A percentile compares a stretch with the other conserved stretches of the same genome.
phyloP scores from a whole-genome alignment of 1,140 invertebrate species.

The Formica exsecta region DNA sequence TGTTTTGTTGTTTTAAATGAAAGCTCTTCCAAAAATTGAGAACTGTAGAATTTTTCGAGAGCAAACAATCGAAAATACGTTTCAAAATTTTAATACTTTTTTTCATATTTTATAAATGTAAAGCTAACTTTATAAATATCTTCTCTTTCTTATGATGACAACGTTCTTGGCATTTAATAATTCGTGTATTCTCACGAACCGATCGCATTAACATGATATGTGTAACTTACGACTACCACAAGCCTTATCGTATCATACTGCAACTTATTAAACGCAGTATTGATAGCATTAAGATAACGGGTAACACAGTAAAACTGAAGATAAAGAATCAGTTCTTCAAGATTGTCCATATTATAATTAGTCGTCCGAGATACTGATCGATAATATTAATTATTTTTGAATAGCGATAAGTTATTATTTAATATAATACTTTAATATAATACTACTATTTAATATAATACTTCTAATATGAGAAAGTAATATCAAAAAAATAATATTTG shows the following conservation, averaged over 20 bases:
- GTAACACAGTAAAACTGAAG: constrained; percentile 15
- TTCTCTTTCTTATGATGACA: constrained; percentile 43
- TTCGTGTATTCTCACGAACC: constrained; percentile 20
- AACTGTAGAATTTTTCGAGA: too few species aligned
- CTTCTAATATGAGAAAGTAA: neutral
- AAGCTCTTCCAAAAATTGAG: too few species aligned
- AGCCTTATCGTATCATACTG: neutral
- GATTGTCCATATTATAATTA: neutral
- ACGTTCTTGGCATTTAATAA: constrained; percentile 39
- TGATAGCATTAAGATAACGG: constrained; percentile 7
- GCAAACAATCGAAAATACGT: too few species aligned
- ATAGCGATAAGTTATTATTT: neutral
- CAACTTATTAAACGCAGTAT: constrained; percentile 8
- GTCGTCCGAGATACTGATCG: neutral
- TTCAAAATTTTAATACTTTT: too few species aligned
- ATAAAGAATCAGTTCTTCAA: constrained; percentile 34
- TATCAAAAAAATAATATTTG: neutral
- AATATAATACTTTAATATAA: neutral
- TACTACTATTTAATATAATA: too few species aligned
- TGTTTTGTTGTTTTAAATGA: too few species aligned
- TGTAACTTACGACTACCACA: neutral
- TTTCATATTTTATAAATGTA: too few species aligned
- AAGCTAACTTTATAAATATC: neutral
- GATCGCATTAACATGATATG: constrained; percentile 23
- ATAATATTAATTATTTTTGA: neutral